phyloP scores from a whole-genome alignment of 2,888 invertebrate species.

The Cryptosula pallasiana region DNA sequence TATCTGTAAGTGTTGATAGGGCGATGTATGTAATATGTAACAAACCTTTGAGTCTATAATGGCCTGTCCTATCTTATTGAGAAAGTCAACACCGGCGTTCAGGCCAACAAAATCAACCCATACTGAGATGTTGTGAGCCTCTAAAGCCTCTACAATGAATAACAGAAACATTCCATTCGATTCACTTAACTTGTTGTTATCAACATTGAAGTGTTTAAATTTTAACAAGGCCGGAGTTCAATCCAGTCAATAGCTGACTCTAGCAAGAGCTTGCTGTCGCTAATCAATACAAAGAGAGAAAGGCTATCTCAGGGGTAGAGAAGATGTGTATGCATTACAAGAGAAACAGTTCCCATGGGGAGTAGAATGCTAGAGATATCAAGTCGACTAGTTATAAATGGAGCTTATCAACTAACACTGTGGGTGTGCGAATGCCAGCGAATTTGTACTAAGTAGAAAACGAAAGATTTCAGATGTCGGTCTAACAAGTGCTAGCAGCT shows the following conservation, averaged over 20 bases:
- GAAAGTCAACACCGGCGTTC: slow-evolving; percentile 41
- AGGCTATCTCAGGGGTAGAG: not conserved
- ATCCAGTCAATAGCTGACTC: no score
- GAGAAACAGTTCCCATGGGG: no score
- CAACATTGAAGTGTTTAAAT: not conserved
- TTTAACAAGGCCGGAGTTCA: not conserved
- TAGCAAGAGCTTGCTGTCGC: no score
- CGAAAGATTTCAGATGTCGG: no score
- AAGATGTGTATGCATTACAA: not conserved
- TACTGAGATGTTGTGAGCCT: slow-evolving; percentile 37
- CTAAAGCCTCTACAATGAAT: slow-evolving; percentile 34
- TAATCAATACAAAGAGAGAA: not conserved
- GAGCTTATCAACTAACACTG: no score
- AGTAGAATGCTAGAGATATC: no score
- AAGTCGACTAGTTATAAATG: no score
- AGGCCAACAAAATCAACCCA: slow-evolving; percentile 44
- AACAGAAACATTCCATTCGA: not conserved
- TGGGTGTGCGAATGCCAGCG: no score
- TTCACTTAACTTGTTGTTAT: not conserved
- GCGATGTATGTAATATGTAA: no score
- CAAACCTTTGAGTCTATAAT: slow-evolving; percentile 43
- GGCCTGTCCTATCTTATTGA: slow-evolving; percentile 44
- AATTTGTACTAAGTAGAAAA: no score
- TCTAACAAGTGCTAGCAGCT: no score
- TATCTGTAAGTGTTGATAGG: no score